Evolutionary conservation across 2,888 invertebrate genomes (phyloP).

Genomic region (Piscicola geometra): DNA sequence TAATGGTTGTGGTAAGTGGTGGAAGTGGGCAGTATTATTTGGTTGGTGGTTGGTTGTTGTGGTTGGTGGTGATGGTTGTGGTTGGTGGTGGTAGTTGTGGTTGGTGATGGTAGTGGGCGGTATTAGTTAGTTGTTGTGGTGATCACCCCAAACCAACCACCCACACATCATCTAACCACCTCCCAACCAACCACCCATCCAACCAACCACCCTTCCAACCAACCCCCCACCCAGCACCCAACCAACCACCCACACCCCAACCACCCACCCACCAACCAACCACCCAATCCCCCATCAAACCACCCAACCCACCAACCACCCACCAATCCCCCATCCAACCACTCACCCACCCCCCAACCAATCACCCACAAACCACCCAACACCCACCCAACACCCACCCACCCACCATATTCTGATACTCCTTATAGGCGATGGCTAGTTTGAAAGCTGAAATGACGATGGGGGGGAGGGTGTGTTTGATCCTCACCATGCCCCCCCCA

Average conservation of each 20-base stretch:
- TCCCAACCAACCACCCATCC: too few relatives aligned
- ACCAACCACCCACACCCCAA: background rate
- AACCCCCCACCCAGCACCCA: too few relatives aligned
- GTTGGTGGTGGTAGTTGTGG: too few relatives aligned
- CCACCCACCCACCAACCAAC: background rate
- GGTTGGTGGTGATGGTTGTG: too few relatives aligned
- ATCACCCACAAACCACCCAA: slow-evolving; percentile 56
- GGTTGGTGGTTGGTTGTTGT: too few relatives aligned
- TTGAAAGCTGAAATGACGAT: slow-evolving; percentile 81
- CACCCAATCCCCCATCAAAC: background rate
- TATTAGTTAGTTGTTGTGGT: too few relatives aligned
- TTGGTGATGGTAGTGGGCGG: too few relatives aligned
- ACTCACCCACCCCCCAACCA: slow-evolving; percentile 66
- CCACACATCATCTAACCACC: too few relatives aligned
- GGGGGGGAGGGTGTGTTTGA: slow-evolving; percentile 86
- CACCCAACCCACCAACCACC: background rate
- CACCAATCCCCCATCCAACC: background rate
- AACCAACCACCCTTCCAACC: too few relatives aligned
- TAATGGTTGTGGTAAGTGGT: too few relatives aligned
- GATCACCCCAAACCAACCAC: too few relatives aligned
- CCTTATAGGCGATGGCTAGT: slow-evolving; percentile 77
- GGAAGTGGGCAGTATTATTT: too few relatives aligned
- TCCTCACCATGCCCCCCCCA: slow-evolving; percentile 79
- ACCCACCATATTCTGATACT: slow-evolving; percentile 67
- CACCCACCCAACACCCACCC: background rate